Evolutionary conservation across 2,888 invertebrate species (phyloP), one percentile per base, ranked within the genome.

Genomic region (Protula sp.): DNA sequence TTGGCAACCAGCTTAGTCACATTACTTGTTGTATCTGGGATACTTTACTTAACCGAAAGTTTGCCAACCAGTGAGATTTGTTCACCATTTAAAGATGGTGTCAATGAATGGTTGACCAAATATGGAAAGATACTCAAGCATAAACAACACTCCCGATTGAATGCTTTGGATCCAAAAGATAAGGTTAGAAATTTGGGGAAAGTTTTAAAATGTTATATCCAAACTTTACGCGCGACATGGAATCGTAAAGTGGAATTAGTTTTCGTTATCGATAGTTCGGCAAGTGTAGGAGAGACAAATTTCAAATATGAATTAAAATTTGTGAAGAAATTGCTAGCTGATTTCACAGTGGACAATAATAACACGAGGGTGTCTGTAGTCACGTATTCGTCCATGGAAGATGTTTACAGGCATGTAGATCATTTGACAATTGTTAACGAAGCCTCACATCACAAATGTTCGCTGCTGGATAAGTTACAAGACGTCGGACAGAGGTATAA

Each of bases 201-300:
- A 48, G 78, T 85, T 29, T 83, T 87, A 63, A 86, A 86, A 68
- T 80, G 81, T 55, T 84, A 85, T 66, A 83, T 87, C 1, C 82
- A 84, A 57, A 75, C 75, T n/a, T 75, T 87, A 29, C 27, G 67
- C 56, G 70, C 73, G 30, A 74, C 75, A 0, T 62, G 72, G 3
- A 76, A 77, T 64, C 71, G 74, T 54, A 70, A 78, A 55, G 78
- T 87, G 63, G 88, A 88, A 71, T 77, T 88, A 47, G 84, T 88
- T 29, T 88, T 88, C 74, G 79, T 88, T 52, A 85, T 88, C 52
- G 88, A 88, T 71, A 85, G 86, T 19, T 88, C 88, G n/a, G 86
- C 86, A 0, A 87, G 87, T 67, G 87, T 88, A 2, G 88, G 88
- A 0, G 82, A 83, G 64, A 78, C 82, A 26, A 87, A 88, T 77